Conservation (phyloP, 2,113 vertebrate species). For the Neoarius graeffei region DNA sequence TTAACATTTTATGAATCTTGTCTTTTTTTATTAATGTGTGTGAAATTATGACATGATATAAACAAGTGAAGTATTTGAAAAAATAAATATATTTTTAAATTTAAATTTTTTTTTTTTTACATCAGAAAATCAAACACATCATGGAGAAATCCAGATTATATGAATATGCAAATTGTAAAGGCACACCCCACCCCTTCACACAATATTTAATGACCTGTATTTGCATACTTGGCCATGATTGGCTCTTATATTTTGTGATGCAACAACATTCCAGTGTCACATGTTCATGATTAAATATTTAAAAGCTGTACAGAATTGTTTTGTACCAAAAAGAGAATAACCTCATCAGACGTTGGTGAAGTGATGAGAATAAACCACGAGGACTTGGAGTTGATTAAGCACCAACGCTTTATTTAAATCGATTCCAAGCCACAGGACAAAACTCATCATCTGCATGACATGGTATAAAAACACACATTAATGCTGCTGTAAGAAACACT, state of each 20-base stretch:
- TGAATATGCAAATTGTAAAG: background rate
- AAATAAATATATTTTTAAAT: too few species aligned
- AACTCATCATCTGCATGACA: constrained; percentile 62
- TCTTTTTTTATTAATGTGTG: background rate
- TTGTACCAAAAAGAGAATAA: background rate
- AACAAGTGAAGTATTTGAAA: background rate
- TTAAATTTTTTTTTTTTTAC: too few species aligned
- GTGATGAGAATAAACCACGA: background rate
- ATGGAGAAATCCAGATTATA: background rate
- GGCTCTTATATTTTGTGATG: background rate
- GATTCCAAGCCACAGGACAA: constrained; percentile 75
- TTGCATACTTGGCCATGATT: background rate
- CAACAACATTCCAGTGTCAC: background rate
- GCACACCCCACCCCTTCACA: background rate
- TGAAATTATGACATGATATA: background rate
- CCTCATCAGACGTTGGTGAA: background rate
- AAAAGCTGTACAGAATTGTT: background rate
- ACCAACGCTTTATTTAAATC: constrained; percentile 80
- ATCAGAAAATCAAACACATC: background rate
- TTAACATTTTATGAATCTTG: background rate
- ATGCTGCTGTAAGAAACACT: constrained; percentile 32
- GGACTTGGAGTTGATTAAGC: constrained; percentile 61
- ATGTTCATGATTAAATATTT: background rate
- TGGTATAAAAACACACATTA: constrained; percentile 66
- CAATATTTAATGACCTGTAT: background rate